phyloP scores from a whole-genome alignment of 37 sponge, comb jelly and placozoan species.

The Agelas oroides region DNA sequence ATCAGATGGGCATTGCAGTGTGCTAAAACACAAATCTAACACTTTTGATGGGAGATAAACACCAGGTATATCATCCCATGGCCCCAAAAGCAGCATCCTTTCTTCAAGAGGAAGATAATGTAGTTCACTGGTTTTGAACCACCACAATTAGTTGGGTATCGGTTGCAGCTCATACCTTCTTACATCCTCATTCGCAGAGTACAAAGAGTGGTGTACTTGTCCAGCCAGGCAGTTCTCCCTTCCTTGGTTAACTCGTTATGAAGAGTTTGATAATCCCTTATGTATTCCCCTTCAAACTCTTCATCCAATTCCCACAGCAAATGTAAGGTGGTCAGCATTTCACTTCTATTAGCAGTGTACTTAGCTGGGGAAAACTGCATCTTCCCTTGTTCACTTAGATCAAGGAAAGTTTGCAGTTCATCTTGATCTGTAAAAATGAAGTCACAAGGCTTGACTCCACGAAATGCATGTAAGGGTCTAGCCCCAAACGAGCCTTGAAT shows the following conservation, averaged over 20 bases:
- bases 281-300: neutral
- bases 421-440: conserved; percentile 3
- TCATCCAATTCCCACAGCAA: neutral
- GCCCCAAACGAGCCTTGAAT: conserved; percentile 2
- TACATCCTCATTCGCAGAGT: neutral
- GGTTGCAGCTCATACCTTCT: conserved; percentile 16
- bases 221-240: neutral
- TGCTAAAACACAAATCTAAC: neutral
- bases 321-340: neutral
- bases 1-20: neutral
- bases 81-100: neutral
- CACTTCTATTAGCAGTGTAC: neutral
- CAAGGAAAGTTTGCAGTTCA: neutral
- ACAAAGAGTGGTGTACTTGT: conserved; percentile 17
- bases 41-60: neutral
- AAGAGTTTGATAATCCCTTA: neutral
- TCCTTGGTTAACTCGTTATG: neutral
- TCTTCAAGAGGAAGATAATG: conserved; percentile 10
- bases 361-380: neutral
- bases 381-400: neutral
- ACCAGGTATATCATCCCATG: conserved; percentile 22
- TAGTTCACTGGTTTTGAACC: conserved; percentile 19
- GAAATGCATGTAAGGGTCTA: neutral
- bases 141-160: conserved; percentile 15
- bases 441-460: neutral